These are phyloP conservation scores for Heteromurus nitidus DNA, from an alignment of 2,888 invertebrate genomes.

Conservation along the genomic window DNA sequence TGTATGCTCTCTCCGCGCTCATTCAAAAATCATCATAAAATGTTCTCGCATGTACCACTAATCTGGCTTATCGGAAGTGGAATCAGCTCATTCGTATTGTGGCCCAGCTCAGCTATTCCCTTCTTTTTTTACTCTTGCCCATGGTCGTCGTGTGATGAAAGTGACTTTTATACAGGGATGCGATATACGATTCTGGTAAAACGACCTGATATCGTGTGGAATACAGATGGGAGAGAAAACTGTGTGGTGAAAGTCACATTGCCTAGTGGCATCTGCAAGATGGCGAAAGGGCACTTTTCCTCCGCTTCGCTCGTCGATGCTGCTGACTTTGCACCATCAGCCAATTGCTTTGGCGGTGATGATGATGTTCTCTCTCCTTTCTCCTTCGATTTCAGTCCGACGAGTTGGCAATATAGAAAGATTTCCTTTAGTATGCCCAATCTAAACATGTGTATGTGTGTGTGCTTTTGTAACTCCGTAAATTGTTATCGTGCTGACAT, in stretches of 20 bases:
- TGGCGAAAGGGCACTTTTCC: not conserved
- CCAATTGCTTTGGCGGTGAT: not conserved
- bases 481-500: no score
- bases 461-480: no score
- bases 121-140: not conserved
- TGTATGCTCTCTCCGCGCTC: no score
- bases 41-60: constrained; percentile 14
- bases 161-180: constrained; percentile 3
- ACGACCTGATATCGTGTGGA: constrained; percentile 1
- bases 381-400: no score
- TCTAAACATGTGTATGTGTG: no score
- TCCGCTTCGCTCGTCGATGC: no score
- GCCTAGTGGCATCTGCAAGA: constrained; percentile 6
- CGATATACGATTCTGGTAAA: not conserved
- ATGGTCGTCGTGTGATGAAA: not conserved
- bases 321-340: constrained; percentile 13
- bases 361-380: not conserved
- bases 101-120: constrained; percentile 5
- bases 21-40: constrained; percentile 26
- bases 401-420: no score
- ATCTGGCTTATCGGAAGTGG: constrained; percentile 30
- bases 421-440: no score
- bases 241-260: constrained; percentile 8
- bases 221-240: constrained; percentile 2
- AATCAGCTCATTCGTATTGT: constrained; percentile 24